Evolutionary conservation across 1,140 invertebrate species (phyloP), one percentile per base, ranked within the genome.

Genomic region (Drosophila lacertosa): DNA sequence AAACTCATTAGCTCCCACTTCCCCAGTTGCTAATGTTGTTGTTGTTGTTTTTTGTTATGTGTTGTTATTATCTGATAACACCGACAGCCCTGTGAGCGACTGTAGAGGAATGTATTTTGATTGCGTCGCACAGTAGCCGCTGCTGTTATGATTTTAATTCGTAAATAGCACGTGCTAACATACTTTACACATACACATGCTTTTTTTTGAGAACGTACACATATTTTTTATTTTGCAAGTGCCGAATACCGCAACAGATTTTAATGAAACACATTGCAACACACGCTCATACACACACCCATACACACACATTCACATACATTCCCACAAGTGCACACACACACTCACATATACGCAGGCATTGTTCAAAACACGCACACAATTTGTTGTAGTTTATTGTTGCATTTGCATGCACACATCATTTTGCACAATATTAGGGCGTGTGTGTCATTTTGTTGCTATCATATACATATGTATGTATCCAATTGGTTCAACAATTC

Each of bases 51-150:
- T 48, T 26, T 39, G 35, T 45, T 37, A n/a, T n/a, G 65, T 62
- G 59, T 64, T 70, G 59, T 64, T 69, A 64, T 69, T 69, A 59
- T 55, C 35, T 54, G 67, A 70, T 70, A 70, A 65, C 67, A 58
- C 22, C 22, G 33, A 47, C 13, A 37, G 55, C 42, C 11, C 35
- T 16, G 15, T 40, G 29, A 29, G 26, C 57, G 26, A 57, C 13
- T 50, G 67, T 57, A 57, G 37, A 44, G 62, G 45, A 65, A 65
- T 70, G 44, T 39, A 42, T 54, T 68, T 53, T 20, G 32, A 45
- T 68, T 64, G 33, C 47, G n/a, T 44, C n/a, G 39, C 3, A 53
- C 16, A 20, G 29, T 9, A 4, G 15, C 35, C 26, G 4, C 22
- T 20, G 16, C 16, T 63, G n/a, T 53, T 22, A n/a, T 44, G 42